These are phyloP conservation scores for Musca vetustissima DNA, from an alignment of 1,140 invertebrate genomes.

Conservation along the genomic window DNA sequence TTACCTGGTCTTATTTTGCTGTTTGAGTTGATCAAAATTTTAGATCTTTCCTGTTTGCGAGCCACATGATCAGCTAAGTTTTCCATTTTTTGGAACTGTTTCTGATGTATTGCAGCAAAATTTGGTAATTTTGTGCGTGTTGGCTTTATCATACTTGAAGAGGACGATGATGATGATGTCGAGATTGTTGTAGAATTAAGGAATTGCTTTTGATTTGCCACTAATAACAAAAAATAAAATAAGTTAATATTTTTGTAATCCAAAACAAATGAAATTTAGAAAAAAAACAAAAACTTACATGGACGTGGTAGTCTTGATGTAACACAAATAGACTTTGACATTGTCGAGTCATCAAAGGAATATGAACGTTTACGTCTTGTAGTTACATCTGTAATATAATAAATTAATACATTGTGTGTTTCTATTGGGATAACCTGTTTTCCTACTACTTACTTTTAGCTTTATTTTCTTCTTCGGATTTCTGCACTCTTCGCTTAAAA, in stretches of 20 bases:
- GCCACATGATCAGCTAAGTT: conserved; percentile 62
- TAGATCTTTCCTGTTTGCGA: conserved; percentile 59
- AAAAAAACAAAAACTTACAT: conserved; percentile 31
- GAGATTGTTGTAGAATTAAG: conserved; percentile 20
- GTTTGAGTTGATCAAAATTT: conserved; percentile 45
- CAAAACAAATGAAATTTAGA: conserved; percentile 3
- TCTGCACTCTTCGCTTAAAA: conserved; percentile 1
- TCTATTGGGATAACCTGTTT: not conserved
- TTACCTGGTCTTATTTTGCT: conserved; percentile 28
- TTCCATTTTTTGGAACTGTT: conserved; percentile 66
- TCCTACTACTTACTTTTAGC: conserved; percentile 32
- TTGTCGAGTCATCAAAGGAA: conserved; percentile 36
- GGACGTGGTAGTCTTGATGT: conserved; percentile 31
- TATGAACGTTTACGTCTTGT: conserved; percentile 41
- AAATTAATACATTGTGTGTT: not conserved
- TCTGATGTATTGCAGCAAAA: conserved; percentile 66
- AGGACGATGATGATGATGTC: conserved; percentile 29
- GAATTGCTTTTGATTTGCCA: not conserved
- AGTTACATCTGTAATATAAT: conserved; percentile 36
- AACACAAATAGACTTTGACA: conserved; percentile 25
- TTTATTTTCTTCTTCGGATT: not conserved
- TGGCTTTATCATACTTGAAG: conserved; percentile 4
- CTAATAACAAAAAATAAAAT: conserved; percentile 14
- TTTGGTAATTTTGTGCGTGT: conserved; percentile 62
- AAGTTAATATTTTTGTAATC: too few species aligned